Base-by-base conservation (phyloP, 2,113 vertebrate species). In the Ceuthmochares aereus region DNA sequence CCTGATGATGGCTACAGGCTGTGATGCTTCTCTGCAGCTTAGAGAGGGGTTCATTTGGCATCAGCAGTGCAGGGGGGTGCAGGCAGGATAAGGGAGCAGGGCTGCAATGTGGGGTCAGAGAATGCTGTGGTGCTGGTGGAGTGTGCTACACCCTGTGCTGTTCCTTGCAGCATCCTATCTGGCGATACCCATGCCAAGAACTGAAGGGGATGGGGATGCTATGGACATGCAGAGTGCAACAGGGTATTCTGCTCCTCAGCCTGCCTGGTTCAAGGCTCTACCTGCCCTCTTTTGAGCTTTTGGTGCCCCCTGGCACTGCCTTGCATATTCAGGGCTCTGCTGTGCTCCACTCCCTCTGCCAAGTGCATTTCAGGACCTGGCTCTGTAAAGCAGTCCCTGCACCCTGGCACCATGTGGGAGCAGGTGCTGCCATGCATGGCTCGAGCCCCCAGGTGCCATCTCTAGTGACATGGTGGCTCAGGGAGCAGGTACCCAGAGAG, bases 71-170 rank as follows among this genome's bases (percentile, higher is more conserved):
- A 37, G 37, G n/a, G 30, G 2, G 0, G 9, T 64, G 36, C 58
- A 66, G 29, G 12, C 2, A 1, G 86, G 45, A 81, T 18, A 68
- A 80, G 20, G 29, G 21, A 83, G 30, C 5, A 13, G 51, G 15
- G 36, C 43, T 73, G 20, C 27, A 1, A 0, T 1, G 0, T 0
- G 4, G 56, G 20, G 6, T 34, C 16, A 36, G 60, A 25, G 11
- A 5, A 4, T 36, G 23, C 34, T 32, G 45, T 2, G 1, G 54
- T 47, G 75, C 67, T 34, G 62, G 22, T 62, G 45, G 16, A 87
- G 45, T 26, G 7, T 0, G 0, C 51, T 59, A 72, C 60, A 49
- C n/a, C 27, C 60, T 58, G 69, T 0, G 0, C 54, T 2, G 1
- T 42, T 76, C 42, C 30, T 85, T 36, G 27, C 34, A 72, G 40